Evolutionary conservation across 2,113 vertebrate genomes (phyloP).

Genomic region (Benitochromis conjunctus): DNA sequence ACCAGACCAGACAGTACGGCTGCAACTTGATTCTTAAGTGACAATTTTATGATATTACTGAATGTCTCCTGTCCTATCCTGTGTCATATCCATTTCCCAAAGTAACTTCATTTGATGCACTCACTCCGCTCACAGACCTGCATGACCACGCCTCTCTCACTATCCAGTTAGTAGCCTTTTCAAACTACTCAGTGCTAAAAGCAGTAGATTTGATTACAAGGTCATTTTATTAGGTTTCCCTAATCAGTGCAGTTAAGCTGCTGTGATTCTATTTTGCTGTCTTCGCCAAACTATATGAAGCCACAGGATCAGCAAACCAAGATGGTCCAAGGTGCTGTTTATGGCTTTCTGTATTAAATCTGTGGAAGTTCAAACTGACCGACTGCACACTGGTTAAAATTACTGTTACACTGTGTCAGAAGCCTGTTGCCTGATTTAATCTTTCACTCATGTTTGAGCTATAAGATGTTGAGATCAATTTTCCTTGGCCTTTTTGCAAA

Average conservation of each 20-base stretch:
- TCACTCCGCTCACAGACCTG: constrained; percentile 38
- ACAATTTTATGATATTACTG: constrained; percentile 32
- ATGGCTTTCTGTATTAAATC: constrained; percentile 7
- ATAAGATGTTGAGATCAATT: background rate
- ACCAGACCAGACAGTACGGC: constrained; percentile 5
- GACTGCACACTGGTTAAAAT: background rate
- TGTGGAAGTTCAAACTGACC: background rate
- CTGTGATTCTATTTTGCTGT: constrained; percentile 49
- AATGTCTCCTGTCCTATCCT: constrained; percentile 14
- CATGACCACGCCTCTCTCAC: constrained; percentile 36
- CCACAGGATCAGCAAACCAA: constrained; percentile 38
- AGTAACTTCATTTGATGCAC: constrained; percentile 69
- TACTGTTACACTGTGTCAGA: background rate
- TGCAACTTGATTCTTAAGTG: constrained; percentile 38
- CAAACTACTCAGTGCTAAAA: constrained; percentile 64
- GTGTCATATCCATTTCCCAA: constrained; percentile 62
- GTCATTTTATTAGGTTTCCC: constrained; percentile 72
- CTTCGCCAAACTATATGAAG: constrained; percentile 61
- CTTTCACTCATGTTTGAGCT: background rate
- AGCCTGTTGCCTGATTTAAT: background rate
- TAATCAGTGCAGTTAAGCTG: constrained; percentile 63
- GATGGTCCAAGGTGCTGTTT: constrained; percentile 41
- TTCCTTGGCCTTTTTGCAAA: background rate
- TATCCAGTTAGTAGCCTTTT: constrained; percentile 63
- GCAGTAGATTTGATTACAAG: constrained; percentile 69